phyloP scores from a whole-genome alignment of 2,797 vertebrate species.

The Protonibea diacanthus region DNA sequence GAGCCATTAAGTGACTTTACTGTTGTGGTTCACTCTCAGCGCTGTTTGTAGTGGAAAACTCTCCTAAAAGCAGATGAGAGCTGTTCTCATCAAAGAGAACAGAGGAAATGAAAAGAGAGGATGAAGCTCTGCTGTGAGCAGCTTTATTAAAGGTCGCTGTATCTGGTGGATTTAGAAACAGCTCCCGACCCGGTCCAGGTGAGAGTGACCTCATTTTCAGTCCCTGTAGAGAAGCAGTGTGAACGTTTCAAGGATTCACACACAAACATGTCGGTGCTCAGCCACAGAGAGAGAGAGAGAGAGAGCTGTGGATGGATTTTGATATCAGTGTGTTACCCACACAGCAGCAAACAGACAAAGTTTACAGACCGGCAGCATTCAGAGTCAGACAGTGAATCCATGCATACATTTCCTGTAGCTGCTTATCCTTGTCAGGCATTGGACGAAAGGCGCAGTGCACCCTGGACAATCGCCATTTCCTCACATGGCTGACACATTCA shows the following conservation, averaged over 20 bases:
- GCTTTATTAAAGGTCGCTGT: constrained; percentile 61
- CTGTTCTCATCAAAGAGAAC: not conserved
- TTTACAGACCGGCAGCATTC: too few species aligned
- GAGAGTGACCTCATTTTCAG: constrained; percentile 61
- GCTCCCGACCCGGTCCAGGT: constrained; percentile 50
- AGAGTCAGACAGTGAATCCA: too few species aligned
- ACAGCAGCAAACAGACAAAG: not conserved
- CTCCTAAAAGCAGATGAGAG: not conserved
- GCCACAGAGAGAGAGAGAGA: too few species aligned
- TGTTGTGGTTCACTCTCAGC: not conserved
- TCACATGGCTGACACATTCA: too few species aligned
- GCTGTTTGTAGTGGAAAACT: not conserved
- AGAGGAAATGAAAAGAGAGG: not conserved
- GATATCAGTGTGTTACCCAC: not conserved
- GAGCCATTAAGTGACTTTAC: not conserved
- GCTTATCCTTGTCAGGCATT: too few species aligned
- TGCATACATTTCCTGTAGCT: too few species aligned
- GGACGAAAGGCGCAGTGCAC: too few species aligned
- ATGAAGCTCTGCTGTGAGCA: constrained; percentile 15
- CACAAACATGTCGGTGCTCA: not conserved
- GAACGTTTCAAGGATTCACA: constrained; percentile 31
- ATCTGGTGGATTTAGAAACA: constrained; percentile 53
- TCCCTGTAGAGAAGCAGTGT: constrained; percentile 27
- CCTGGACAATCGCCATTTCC: too few species aligned
- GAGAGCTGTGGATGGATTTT: too few species aligned